Evolutionary conservation across 2,797 vertebrate genomes (phyloP).

Genomic region (Bryconaethiops microstoma): DNA sequence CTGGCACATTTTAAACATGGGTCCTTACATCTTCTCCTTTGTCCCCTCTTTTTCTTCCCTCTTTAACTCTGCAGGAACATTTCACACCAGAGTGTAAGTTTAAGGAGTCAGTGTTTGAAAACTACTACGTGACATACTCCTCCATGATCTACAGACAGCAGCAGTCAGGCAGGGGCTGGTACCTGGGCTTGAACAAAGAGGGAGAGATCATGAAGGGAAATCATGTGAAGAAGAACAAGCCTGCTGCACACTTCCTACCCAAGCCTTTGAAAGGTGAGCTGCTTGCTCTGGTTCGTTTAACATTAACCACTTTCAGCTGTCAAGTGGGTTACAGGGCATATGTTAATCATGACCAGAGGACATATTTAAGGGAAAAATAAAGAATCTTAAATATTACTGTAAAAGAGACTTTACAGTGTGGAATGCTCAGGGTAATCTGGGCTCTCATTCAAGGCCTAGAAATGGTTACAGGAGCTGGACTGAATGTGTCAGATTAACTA

Average conservation of each 20-base stretch:
- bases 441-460: no score
- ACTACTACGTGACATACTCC: conserved; percentile 99
- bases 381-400: no score
- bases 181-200: conserved; percentile 99
- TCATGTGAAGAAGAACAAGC: conserved; percentile 99
- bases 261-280: conserved; percentile 96
- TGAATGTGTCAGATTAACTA: no score
- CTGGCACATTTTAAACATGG: not conserved
- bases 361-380: not conserved
- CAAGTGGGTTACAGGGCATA: not conserved
- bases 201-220: conserved; percentile 99
- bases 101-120: conserved; percentile 99
- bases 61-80: conserved; percentile 86
- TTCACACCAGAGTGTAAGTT: conserved; percentile 99
- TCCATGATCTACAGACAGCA: conserved; percentile 99
- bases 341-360: not conserved
- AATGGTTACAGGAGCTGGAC: no score
- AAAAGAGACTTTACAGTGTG: no score
- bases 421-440: no score
- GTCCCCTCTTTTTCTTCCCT: conserved; percentile 32
- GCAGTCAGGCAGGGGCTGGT: conserved; percentile 98
- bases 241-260: conserved; percentile 98
- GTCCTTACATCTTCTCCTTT: conserved; percentile 18
- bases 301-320: not conserved
- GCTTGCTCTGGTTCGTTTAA: not conserved